A percentile compares a stretch with the other conserved stretches of the same genome.
phyloP scores from a whole-genome alignment of 2,113 vertebrate species.

The Urocynchramus pylzowi region DNA sequence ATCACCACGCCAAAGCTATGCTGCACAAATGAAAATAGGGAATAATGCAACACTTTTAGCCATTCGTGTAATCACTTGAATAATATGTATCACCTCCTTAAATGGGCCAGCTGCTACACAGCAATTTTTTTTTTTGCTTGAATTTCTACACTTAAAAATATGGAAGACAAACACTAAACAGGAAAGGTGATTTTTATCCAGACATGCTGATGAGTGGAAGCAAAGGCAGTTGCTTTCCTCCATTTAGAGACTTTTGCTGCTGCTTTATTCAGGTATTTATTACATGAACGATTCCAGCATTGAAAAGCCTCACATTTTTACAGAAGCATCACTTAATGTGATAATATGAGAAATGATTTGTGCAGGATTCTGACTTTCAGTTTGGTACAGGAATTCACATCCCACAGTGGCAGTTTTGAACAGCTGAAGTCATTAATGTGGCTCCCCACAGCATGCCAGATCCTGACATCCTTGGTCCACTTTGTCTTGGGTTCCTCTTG shows the following conservation, averaged over 20 bases:
- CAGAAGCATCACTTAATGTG: constrained; percentile 20
- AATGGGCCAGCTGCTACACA: constrained; percentile 15
- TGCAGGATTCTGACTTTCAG: background rate
- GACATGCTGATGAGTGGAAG: background rate
- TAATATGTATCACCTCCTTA: constrained; percentile 43
- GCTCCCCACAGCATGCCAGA: background rate
- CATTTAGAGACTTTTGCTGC: constrained; percentile 11
- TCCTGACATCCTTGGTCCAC: background rate
- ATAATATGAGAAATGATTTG: background rate
- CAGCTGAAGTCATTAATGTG: accelerated
- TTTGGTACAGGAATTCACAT: background rate
- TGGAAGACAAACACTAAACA: background rate
- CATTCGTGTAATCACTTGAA: constrained; percentile 57
- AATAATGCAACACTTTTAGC: constrained; percentile 35
- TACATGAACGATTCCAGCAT: background rate
- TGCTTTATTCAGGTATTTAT: constrained; percentile 25
- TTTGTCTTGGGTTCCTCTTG: background rate
- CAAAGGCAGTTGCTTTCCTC: background rate
- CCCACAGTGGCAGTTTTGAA: background rate
- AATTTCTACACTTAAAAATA: constrained; percentile 28
- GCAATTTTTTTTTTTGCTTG: background rate
- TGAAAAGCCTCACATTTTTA: constrained; percentile 8
- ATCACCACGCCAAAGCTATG: constrained; percentile 13
- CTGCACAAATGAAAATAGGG: constrained; percentile 17
- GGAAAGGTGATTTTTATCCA: constrained; percentile 1